Conservation (phyloP, 2,797 vertebrate genomes). For the Pseudocheirus occidentalis region DNA sequence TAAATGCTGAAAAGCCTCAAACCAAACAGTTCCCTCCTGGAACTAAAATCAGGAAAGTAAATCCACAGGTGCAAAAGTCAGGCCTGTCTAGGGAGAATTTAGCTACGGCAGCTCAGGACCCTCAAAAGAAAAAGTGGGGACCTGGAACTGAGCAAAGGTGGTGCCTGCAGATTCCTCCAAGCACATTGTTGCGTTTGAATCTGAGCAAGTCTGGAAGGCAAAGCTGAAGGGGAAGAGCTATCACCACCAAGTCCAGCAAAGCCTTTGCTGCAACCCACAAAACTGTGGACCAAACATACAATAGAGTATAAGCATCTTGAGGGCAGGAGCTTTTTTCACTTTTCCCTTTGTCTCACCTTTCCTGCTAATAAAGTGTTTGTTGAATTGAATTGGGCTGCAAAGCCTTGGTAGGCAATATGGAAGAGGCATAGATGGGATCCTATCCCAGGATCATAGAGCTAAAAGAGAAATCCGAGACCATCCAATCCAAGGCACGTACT, state of each 20-base stretch:
- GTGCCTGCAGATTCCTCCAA: neutral
- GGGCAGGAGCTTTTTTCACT: neutral
- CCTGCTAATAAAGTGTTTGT: neutral
- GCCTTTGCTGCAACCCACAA: neutral
- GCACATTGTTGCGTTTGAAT: neutral
- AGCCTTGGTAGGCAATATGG: neutral
- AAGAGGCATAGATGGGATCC: neutral
- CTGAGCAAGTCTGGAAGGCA: neutral
- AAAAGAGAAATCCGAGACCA: neutral
- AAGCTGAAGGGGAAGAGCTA: neutral
- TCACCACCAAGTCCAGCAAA: neutral
- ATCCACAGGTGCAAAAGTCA: neutral
- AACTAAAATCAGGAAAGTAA: neutral
- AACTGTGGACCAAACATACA: neutral
- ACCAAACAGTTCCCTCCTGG: neutral
- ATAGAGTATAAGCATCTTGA: neutral
- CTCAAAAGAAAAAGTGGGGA: neutral
- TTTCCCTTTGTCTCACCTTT: neutral
- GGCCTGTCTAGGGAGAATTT: neutral
- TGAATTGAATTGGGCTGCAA: neutral
- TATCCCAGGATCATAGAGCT: neutral
- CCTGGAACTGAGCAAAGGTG: neutral
- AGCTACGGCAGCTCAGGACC: neutral
- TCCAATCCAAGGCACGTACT: neutral
- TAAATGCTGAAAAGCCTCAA: neutral